These are phyloP conservation scores for Lemur catta DNA, from an alignment of 2,797 vertebrate species.

Conservation along the genomic window DNA sequence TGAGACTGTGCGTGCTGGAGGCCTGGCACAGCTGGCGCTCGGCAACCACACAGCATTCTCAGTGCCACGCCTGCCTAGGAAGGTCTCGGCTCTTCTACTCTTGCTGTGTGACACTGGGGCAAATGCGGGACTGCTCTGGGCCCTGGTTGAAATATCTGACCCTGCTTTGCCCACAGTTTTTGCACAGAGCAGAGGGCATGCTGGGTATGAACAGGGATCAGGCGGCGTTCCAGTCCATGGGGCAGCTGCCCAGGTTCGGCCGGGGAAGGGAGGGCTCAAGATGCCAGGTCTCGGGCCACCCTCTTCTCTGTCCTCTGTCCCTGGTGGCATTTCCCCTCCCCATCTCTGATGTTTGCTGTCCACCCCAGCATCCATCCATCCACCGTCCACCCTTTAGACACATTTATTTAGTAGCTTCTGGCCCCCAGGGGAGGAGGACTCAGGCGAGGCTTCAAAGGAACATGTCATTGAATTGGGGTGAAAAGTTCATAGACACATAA, in stretches of 20 bases:
- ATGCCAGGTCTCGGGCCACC: background rate
- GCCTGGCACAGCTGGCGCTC: background rate
- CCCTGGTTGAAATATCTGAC: background rate
- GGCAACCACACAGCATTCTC: background rate
- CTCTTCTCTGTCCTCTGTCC: background rate
- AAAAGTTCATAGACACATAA: background rate
- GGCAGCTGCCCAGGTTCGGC: background rate
- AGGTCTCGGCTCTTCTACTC: background rate
- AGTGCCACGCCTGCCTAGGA: fast-evolving
- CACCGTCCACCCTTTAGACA: background rate
- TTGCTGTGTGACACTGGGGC: background rate
- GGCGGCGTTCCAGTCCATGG: too few species aligned
- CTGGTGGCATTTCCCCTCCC: background rate
- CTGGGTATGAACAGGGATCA: background rate
- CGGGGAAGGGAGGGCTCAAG: background rate
- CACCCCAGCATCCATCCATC: too few species aligned
- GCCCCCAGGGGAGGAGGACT: background rate
- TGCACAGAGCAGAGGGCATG: background rate
- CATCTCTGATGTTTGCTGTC: too few species aligned
- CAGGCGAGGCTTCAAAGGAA: background rate
- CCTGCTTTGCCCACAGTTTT: background rate
- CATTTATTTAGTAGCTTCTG: background rate
- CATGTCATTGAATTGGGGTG: background rate
- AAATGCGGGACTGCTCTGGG: background rate
- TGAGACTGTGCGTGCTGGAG: background rate